Evolutionary conservation across 2,797 vertebrate genomes (phyloP).

Genomic region (Acanthurus leucopareius): DNA sequence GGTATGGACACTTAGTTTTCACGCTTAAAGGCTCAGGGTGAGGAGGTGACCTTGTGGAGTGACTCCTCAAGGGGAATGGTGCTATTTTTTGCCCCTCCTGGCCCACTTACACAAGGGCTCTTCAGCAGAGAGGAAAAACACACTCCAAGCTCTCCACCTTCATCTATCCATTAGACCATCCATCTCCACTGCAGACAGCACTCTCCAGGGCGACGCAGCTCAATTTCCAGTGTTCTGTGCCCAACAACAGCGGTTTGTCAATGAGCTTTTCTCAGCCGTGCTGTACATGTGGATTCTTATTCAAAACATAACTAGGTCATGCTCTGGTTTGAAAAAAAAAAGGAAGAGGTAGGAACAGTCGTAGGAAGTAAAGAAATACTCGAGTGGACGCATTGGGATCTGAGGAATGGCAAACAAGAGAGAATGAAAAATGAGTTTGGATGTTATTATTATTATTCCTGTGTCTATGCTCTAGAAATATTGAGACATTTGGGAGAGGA

Average conservation of each 20-base stretch:
- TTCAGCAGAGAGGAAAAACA: conserved; percentile 70
- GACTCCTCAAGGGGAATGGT: conserved; percentile 72
- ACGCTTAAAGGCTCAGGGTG: conserved; percentile 68
- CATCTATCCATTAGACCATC: conserved; percentile 75
- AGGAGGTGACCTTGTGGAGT: conserved; percentile 83
- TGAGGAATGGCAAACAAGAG: conserved; percentile 39
- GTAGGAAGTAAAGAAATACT: conserved; percentile 43
- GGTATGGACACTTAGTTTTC: conserved; percentile 64
- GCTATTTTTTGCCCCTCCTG: conserved; percentile 81
- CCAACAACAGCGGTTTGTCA: conserved; percentile 56
- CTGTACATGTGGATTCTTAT: conserved; percentile 68
- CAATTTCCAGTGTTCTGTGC: conserved; percentile 56
- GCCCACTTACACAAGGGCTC: conserved; percentile 76
- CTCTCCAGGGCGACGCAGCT: conserved; percentile 57
- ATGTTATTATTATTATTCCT: conserved; percentile 42
- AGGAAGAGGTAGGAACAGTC: conserved; percentile 29
- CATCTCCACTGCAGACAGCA: conserved; percentile 66
- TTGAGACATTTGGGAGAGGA: conserved; percentile 31
- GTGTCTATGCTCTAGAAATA: conserved; percentile 26
- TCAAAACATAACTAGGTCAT: conserved; percentile 75
- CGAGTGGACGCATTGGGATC: conserved; percentile 27
- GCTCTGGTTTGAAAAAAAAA: conserved; percentile 39
- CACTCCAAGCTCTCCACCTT: conserved; percentile 59
- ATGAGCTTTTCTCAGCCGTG: conserved; percentile 49
- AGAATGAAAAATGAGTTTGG: conserved; percentile 43